phyloP scores from a whole-genome alignment of 2,888 invertebrate species.

The Catocala sponsa region DNA sequence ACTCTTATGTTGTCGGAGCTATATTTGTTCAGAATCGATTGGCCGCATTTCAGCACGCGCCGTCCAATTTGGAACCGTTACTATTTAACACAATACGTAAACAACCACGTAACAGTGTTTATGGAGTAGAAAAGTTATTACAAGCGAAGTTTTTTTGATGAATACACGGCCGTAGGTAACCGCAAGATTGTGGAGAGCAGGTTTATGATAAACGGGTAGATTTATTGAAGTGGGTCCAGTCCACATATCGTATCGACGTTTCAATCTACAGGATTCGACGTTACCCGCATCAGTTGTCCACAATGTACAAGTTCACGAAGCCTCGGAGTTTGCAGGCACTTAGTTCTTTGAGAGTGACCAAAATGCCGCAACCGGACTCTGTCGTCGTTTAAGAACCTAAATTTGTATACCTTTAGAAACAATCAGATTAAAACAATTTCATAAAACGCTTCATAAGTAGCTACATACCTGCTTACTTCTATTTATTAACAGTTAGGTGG shows the following conservation, averaged over 20 bases:
- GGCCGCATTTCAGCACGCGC: conserved; percentile 84
- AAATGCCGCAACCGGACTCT: conserved; percentile 48
- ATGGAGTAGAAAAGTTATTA: conserved; percentile 56
- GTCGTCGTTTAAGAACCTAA: conserved; percentile 40
- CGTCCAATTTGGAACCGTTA: conserved; percentile 71
- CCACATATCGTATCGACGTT: conserved; percentile 54
- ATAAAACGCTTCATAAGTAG: conserved; percentile 5
- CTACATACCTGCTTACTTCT: conserved; percentile 22
- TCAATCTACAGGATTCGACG: conserved; percentile 57
- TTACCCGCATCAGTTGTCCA: conserved; percentile 53
- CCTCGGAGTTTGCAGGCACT: conserved; percentile 40
- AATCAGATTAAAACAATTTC: conserved; percentile 25
- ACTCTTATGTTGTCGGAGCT: conserved; percentile 64
- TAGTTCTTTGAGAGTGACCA: conserved; percentile 46
- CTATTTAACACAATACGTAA: conserved; percentile 74
- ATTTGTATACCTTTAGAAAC: conserved; percentile 36
- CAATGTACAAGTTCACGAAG: conserved; percentile 48
- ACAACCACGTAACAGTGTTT: conserved; percentile 66
- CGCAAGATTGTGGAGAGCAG: conserved; percentile 53
- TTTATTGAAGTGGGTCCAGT: conserved; percentile 51
- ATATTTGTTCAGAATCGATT: conserved; percentile 77
- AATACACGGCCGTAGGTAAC: conserved; percentile 51
- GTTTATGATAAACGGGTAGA: conserved; percentile 55
- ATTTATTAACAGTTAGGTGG: conserved; percentile 51
- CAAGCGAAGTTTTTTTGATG: conserved; percentile 56